Percentiles rank a stretch among this genome's conserved stretches.
Evolutionary conservation across 2,888 invertebrate genomes (phyloP).

Genomic region (Busseola fusca): DNA sequence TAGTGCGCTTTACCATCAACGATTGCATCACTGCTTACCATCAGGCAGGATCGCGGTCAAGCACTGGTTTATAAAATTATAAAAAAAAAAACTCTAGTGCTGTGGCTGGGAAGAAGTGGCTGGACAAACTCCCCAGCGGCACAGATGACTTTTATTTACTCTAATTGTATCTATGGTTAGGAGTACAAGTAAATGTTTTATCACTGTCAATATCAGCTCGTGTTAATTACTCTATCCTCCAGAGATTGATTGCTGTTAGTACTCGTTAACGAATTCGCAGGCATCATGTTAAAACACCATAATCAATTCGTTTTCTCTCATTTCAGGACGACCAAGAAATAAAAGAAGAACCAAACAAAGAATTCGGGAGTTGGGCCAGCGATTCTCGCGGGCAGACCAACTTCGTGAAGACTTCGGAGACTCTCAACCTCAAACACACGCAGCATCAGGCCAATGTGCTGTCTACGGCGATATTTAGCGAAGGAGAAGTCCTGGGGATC

Average conservation of each 20-base stretch:
- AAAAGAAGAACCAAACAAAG: conserved; percentile 70
- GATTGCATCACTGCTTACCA: too few species aligned
- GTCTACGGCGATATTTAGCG: conserved; percentile 88
- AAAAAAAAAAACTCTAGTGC: too few species aligned
- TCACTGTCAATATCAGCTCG: too few species aligned
- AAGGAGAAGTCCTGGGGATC: conserved; percentile 91
- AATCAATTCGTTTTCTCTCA: background rate
- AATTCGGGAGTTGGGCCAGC: conserved; percentile 83
- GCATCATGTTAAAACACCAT: background rate
- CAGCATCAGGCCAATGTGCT: conserved; percentile 87
- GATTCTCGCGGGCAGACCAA: conserved; percentile 85
- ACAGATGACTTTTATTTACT: too few species aligned
- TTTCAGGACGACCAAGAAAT: conserved; percentile 73
- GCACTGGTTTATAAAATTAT: too few species aligned
- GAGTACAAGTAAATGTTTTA: too few species aligned
- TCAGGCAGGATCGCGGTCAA: too few species aligned
- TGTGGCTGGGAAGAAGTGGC: too few species aligned
- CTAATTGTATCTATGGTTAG: too few species aligned
- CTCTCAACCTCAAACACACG: conserved; percentile 79
- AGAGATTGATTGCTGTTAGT: background rate
- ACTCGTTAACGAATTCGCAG: background rate
- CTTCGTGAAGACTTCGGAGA: conserved; percentile 86
- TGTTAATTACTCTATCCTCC: too few species aligned
- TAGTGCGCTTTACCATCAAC: too few species aligned
- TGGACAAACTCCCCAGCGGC: too few species aligned